Percentiles rank a stretch among this genome's conserved stretches.
Conservation (phyloP, 1,140 invertebrate genomes). For the Ganaspis sp. region DNA sequence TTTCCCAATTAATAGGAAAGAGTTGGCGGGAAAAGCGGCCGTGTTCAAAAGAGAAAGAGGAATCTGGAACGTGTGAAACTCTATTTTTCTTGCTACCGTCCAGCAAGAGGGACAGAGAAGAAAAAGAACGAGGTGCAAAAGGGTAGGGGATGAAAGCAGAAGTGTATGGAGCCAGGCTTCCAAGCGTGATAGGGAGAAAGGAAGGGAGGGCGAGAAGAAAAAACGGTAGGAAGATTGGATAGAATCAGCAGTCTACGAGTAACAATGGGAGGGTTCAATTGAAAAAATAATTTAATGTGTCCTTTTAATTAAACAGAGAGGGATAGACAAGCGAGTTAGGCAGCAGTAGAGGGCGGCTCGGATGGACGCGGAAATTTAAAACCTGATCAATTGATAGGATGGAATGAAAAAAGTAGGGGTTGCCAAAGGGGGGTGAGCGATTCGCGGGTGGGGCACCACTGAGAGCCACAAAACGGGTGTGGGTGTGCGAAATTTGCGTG, state of each 20-base stretch:
- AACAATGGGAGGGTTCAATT: slow-evolving; percentile 75
- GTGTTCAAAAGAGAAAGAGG: slow-evolving; percentile 16
- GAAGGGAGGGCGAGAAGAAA: slow-evolving; percentile 47
- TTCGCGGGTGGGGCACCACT: slow-evolving; percentile 57
- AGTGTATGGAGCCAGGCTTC: slow-evolving; percentile 7
- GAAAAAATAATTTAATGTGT: slow-evolving; percentile 77
- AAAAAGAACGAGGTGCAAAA: neutral
- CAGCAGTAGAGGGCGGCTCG: slow-evolving; percentile 54
- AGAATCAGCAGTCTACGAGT: slow-evolving; percentile 75
- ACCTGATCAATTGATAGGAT: slow-evolving; percentile 78
- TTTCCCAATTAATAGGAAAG: slow-evolving; percentile 38
- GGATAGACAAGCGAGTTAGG: slow-evolving; percentile 61
- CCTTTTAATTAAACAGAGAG: slow-evolving; percentile 76
- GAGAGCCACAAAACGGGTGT: slow-evolving; percentile 53
- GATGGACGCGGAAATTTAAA: slow-evolving; percentile 68
- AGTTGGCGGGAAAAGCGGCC: neutral
- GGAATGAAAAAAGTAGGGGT: slow-evolving; percentile 76
- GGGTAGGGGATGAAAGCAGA: slow-evolving; percentile 2
- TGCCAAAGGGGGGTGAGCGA: slow-evolving; percentile 55
- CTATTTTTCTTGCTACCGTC: neutral
- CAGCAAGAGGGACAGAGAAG: slow-evolving; percentile 1
- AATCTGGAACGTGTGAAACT: neutral
- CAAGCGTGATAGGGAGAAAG: slow-evolving; percentile 39
- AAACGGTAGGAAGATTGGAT: slow-evolving; percentile 68
- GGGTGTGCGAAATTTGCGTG: slow-evolving; percentile 46